Percentiles rank a stretch among this genome's conserved stretches.
Evolutionary conservation across 2,888 invertebrate genomes (phyloP).

Genomic region (Norana najaformis): DNA sequence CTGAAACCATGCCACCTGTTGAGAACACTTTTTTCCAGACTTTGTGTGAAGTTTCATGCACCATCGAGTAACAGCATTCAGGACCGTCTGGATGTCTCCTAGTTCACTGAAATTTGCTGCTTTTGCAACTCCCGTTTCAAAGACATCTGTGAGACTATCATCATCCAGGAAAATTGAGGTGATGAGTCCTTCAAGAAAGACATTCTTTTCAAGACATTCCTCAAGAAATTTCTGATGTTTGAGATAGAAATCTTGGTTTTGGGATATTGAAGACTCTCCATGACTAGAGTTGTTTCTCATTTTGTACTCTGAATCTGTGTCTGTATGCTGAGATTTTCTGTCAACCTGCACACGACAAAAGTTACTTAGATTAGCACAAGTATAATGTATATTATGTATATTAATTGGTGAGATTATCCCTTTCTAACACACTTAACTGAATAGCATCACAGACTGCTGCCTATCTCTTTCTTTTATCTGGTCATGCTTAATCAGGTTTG

Average conservation of each 20-base stretch:
- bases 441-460: no score
- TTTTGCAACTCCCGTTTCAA: not conserved
- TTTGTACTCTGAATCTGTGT: not conserved
- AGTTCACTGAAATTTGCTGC: constrained; percentile 22
- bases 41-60: not conserved
- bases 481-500: no score
- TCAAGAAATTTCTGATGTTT: not conserved
- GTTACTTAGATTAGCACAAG: not conserved
- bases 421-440: not conserved
- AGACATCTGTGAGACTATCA: not conserved
- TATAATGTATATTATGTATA: no score
- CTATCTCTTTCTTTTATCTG: no score
- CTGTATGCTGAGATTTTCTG: not conserved
- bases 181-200: not conserved
- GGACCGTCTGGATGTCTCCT: not conserved
- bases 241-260: not conserved
- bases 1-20: not conserved
- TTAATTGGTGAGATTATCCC: not conserved
- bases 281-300: not conserved
- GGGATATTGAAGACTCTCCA: not conserved
- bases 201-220: not conserved
- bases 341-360: not conserved
- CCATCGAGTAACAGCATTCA: not conserved
- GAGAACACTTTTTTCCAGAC: not conserved
- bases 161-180: not conserved